A percentile compares a stretch with the other conserved stretches of the same genome.
These are phyloP conservation scores for Conus ventricosus DNA, from an alignment of 1,140 invertebrate species.

Conservation along the genomic window DNA sequence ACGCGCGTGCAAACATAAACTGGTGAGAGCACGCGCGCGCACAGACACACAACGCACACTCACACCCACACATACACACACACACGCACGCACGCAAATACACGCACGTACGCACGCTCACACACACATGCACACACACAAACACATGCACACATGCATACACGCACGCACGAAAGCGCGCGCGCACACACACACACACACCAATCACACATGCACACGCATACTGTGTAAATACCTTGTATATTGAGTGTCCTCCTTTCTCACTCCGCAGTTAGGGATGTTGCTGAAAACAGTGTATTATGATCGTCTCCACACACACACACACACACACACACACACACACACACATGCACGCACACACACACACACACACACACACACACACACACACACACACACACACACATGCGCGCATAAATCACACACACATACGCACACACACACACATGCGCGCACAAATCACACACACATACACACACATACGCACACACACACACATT, in stretches of 20 bases:
- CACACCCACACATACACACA: neutral
- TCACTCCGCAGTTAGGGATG: too few species aligned
- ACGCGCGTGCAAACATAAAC: neutral
- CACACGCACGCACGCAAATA: neutral
- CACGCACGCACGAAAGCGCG: neutral
- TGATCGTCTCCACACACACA: neutral
- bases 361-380: neutral
- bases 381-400: slow-evolving; percentile 6
- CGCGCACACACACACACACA: neutral
- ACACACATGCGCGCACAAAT: too few species aligned
- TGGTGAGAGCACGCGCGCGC: neutral
- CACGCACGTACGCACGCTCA: neutral
- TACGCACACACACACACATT: too few species aligned
- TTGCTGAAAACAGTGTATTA: too few species aligned
- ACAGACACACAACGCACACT: neutral
- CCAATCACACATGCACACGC: neutral
- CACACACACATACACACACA: too few species aligned
- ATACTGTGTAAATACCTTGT: neutral
- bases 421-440: too few species aligned
- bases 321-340: neutral
- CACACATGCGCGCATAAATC: neutral
- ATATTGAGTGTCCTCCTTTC: too few species aligned
- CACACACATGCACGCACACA: neutral
- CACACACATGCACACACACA: neutral
- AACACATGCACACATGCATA: neutral